Conservation (phyloP, 2,888 invertebrate species). For the Ashinkailepas kermadecensis region DNA sequence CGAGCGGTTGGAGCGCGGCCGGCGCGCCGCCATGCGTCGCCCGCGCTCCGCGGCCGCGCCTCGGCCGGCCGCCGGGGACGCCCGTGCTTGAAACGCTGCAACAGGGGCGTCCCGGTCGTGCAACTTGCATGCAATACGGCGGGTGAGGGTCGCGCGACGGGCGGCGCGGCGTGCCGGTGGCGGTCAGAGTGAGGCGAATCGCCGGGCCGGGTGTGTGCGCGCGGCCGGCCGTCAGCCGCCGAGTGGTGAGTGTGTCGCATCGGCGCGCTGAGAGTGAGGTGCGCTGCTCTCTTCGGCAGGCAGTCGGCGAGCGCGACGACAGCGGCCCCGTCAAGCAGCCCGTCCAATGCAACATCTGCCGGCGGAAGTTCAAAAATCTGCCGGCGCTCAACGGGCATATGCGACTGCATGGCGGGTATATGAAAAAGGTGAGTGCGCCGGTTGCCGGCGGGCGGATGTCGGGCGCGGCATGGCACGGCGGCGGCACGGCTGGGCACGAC, state of each 20-base stretch:
- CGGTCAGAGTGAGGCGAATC: too few relatives aligned
- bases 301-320: constrained; percentile 5
- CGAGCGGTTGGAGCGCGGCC: neutral
- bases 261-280: neutral
- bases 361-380: constrained; percentile 93
- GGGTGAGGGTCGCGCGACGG: constrained; percentile 13
- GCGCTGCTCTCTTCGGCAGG: neutral
- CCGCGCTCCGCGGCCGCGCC: too few relatives aligned
- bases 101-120: constrained; percentile 23
- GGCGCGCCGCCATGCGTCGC: neutral
- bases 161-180: too few relatives aligned
- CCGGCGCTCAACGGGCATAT: constrained; percentile 97
- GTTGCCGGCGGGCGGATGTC: too few relatives aligned
- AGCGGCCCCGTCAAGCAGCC: constrained; percentile 49
- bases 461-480: too few relatives aligned
- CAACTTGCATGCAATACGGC: constrained; percentile 21
- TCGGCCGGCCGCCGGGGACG: constrained; percentile 14
- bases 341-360: constrained; percentile 86
- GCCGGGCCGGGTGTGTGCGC: too few relatives aligned
- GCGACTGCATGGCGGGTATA: constrained; percentile 94
- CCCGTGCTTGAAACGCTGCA: constrained; percentile 18
- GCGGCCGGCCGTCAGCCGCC: too few relatives aligned
- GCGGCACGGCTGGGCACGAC: too few relatives aligned
- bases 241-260: too few relatives aligned
- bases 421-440: constrained; percentile 61